phyloP scores from a whole-genome alignment of 2,888 invertebrate genomes.

The Trisateles emortualis region DNA sequence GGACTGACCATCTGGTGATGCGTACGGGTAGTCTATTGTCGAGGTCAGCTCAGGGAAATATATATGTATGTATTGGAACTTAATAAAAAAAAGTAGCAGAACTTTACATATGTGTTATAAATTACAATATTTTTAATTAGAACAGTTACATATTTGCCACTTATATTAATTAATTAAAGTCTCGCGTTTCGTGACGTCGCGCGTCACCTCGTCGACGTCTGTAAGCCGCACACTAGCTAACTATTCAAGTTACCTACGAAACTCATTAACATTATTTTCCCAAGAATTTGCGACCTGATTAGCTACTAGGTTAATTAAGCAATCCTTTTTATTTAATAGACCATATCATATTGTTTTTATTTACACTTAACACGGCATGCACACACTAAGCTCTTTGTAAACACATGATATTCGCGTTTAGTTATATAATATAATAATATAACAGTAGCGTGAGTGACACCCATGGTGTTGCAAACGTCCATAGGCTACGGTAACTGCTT shows the following conservation, averaged over 20 bases:
- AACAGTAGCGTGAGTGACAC: no score
- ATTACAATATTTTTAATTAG: not conserved
- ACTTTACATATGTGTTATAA: not conserved
- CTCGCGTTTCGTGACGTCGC: not conserved
- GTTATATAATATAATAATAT: no score
- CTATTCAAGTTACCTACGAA: not conserved
- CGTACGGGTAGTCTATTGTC: no score
- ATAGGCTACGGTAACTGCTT: no score
- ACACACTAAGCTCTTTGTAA: not conserved
- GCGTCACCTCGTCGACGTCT: not conserved
- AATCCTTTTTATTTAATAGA: conserved; percentile 7
- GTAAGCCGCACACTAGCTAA: not conserved
- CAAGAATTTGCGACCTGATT: conserved; percentile 3
- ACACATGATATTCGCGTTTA: no score
- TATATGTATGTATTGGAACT: no score
- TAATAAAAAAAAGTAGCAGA: no score
- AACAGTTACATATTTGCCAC: not conserved
- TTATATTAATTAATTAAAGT: not conserved
- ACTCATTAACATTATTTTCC: not conserved
- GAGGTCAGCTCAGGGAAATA: no score
- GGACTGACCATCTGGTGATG: no score
- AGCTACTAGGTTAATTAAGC: conserved; percentile 9
- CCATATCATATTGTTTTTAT: conserved; percentile 6
- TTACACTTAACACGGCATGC: not conserved
- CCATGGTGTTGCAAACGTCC: no score